These are phyloP conservation scores for Rhyzopertha dominica DNA, from an alignment of 1,140 invertebrate genomes.

Conservation along the genomic window DNA sequence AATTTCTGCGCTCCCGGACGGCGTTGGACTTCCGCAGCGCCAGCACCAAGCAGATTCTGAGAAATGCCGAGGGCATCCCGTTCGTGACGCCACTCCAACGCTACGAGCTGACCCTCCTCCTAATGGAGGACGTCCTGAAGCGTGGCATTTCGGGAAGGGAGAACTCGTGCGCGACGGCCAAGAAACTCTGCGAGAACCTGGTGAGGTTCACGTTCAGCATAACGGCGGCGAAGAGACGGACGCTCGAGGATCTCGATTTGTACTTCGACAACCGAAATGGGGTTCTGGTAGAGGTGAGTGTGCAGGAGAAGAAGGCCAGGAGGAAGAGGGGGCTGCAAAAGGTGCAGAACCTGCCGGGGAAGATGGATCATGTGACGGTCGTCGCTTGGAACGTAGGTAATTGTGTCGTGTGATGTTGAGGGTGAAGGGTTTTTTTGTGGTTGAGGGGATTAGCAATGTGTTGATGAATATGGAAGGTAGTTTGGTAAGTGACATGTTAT, in stretches of 20 bases:
- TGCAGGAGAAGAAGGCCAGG: conserved; percentile 60
- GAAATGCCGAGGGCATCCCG: conserved; percentile 56
- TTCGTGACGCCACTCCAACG: conserved; percentile 74
- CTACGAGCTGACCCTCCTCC: conserved; percentile 71
- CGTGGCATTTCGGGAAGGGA: conserved; percentile 65
- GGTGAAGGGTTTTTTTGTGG: no score
- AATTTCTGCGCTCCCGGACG: conserved; percentile 49
- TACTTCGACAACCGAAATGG: conserved; percentile 59
- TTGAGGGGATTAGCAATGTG: no score
- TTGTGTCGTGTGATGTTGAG: no score
- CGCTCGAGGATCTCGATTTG: conserved; percentile 75
- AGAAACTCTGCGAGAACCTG: conserved; percentile 67
- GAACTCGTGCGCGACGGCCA: conserved; percentile 53
- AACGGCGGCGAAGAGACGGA: conserved; percentile 71
- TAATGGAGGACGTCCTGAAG: conserved; percentile 75
- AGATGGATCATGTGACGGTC: conserved; percentile 86
- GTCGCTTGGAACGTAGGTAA: conserved; percentile 73
- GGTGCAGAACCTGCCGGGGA: conserved; percentile 78
- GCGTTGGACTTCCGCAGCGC: conserved; percentile 47
- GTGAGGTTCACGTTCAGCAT: conserved; percentile 74
- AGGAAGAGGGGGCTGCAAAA: conserved; percentile 64
- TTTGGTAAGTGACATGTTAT: no score
- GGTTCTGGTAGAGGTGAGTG: conserved; percentile 52
- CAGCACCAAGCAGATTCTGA: conserved; percentile 38
- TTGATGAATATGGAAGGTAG: no score